phyloP scores from a whole-genome alignment of 2,113 vertebrate genomes.

The Oriolus oriolus region DNA sequence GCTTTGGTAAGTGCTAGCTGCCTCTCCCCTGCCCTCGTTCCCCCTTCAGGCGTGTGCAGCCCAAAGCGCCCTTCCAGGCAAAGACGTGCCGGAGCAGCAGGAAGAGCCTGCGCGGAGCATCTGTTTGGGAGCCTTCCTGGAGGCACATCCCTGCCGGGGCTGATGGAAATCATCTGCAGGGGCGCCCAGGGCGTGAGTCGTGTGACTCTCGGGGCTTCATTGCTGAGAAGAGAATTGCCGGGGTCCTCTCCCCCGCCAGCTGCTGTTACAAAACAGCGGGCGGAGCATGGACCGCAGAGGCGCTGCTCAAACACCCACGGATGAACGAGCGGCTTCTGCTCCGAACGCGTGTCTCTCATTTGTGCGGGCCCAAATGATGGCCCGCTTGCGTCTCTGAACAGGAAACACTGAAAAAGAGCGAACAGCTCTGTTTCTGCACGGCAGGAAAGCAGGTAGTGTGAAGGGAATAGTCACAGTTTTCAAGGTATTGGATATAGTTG shows the following conservation, averaged over 20 bases:
- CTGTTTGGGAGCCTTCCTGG: constrained; percentile 44
- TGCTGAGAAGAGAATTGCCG: neutral
- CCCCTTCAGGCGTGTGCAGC: neutral
- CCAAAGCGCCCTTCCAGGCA: neutral
- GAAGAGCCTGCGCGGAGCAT: neutral
- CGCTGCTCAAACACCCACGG: neutral
- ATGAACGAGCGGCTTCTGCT: neutral
- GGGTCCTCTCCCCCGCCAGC: neutral
- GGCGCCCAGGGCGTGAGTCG: neutral
- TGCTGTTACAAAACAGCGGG: neutral
- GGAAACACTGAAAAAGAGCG: neutral
- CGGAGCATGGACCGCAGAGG: rapidly evolving
- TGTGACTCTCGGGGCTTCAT: neutral
- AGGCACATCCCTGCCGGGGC: neutral
- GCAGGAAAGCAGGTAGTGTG: neutral
- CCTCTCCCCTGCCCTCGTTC: neutral
- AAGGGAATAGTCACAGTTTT: neutral
- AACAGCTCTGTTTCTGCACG: neutral
- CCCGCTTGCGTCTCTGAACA: neutral
- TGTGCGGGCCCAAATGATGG: rapidly evolving
- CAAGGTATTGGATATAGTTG: rapidly evolving
- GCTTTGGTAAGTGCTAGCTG: neutral
- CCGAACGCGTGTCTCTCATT: rapidly evolving
- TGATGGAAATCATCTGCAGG: constrained; percentile 36
- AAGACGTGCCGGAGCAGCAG: neutral